These are phyloP conservation scores for Pantherophis alleghaniensis DNA, from an alignment of 2,797 vertebrate species.

Conservation along the genomic window DNA sequence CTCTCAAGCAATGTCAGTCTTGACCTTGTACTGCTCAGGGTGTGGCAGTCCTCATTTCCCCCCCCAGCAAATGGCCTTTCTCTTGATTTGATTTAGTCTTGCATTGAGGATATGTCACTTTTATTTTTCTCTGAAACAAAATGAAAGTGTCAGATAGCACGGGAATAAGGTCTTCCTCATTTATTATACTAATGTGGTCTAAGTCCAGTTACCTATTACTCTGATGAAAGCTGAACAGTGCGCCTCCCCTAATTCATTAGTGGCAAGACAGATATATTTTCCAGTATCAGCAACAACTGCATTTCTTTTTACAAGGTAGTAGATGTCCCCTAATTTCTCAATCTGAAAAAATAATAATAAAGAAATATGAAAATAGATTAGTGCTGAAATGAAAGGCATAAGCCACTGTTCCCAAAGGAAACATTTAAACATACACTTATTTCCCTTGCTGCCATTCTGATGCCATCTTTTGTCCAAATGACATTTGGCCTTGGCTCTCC, in stretches of 20 bases:
- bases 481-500: constrained; percentile 54
- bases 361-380: constrained; percentile 30
- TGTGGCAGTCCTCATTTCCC: constrained; percentile 10
- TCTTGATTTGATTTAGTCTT: constrained; percentile 42
- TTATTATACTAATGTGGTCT: not conserved
- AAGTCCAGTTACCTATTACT: constrained; percentile 58
- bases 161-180: constrained; percentile 3
- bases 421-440: constrained; percentile 39
- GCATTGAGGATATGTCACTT: not conserved
- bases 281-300: constrained; percentile 56
- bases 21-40: not conserved
- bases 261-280: constrained; percentile 62
- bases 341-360: constrained; percentile 58
- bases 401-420: constrained; percentile 28
- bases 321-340: constrained; percentile 61
- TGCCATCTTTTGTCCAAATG: constrained; percentile 59
- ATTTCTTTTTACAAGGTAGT: constrained; percentile 63
- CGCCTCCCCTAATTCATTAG: constrained; percentile 59
- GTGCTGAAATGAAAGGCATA: not conserved
- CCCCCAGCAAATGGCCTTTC: constrained; percentile 16
- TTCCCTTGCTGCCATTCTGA: constrained; percentile 37
- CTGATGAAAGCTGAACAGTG: constrained; percentile 55
- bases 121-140: constrained; percentile 60
- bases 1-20: accelerated
- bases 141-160: not conserved